These are phyloP conservation scores for Hypselothyrea guttata DNA, from an alignment of 2,888 invertebrate genomes.

Conservation along the genomic window DNA sequence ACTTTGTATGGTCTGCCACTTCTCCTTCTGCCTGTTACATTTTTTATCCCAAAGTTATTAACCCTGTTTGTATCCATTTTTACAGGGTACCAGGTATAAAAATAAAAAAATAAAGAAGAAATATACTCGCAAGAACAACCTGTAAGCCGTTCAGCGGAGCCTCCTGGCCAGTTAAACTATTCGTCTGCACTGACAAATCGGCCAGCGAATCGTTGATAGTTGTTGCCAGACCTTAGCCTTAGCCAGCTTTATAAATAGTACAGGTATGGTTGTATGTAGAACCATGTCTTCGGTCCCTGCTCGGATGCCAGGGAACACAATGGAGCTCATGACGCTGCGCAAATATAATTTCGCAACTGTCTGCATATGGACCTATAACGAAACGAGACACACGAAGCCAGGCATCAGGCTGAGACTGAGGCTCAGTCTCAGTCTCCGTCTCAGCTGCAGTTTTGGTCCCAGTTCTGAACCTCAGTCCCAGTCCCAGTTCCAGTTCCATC, in stretches of 20 bases:
- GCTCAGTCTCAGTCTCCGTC: slow-evolving; percentile 16
- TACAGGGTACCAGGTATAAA: too few species aligned
- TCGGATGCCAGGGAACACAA: slow-evolving; percentile 53
- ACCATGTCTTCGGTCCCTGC: slow-evolving; percentile 20
- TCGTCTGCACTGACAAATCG: slow-evolving; percentile 80
- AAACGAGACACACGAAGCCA: slow-evolving; percentile 57
- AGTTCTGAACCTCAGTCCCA: slow-evolving; percentile 16
- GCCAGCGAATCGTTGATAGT: slow-evolving; percentile 38
- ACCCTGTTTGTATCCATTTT: too few species aligned
- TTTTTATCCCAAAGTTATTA: too few species aligned
- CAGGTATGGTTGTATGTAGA: slow-evolving; percentile 3
- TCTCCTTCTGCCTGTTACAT: too few species aligned
- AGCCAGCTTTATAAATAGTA: background rate
- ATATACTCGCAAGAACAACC: slow-evolving; percentile 42
- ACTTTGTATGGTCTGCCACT: too few species aligned
- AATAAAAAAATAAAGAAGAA: slow-evolving; percentile 34
- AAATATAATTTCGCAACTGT: slow-evolving; percentile 81
- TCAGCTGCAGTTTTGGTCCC: slow-evolving; percentile 14
- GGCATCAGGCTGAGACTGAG: background rate
- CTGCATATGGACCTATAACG: slow-evolving; percentile 77
- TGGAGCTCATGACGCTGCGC: slow-evolving; percentile 70
- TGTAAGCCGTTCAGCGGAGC: slow-evolving; percentile 37
- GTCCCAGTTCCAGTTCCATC: slow-evolving; percentile 29
- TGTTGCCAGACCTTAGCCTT: slow-evolving; percentile 9
- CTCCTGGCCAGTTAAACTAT: slow-evolving; percentile 69